phyloP scores from a whole-genome alignment of 2,888 invertebrate genomes.

The Agriopis marginaria region DNA sequence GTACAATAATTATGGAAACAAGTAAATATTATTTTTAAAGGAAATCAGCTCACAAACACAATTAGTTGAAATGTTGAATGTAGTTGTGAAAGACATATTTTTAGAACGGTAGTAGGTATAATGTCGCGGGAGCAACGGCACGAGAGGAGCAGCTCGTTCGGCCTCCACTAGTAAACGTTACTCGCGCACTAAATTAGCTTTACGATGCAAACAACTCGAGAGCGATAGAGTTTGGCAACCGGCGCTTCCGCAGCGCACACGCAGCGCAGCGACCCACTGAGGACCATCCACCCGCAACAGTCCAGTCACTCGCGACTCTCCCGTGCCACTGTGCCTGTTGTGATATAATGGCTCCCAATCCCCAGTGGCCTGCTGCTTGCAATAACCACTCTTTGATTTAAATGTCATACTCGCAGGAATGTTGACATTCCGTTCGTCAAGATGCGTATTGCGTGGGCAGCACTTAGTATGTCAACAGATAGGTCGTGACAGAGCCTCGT shows the following conservation, averaged over 20 bases:
- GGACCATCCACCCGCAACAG: too few relatives aligned
- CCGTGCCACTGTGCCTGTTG: neutral
- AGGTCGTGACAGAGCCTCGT: constrained; percentile 3
- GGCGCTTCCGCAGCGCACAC: constrained; percentile 16
- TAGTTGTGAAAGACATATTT: constrained; percentile 14
- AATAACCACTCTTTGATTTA: neutral
- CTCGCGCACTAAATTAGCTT: constrained; percentile 28
- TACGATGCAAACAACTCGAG: constrained; percentile 44
- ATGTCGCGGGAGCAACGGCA: constrained; percentile 2
- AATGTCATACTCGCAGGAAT: neutral
- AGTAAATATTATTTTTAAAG: neutral
- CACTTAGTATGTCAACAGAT: constrained; percentile 8
- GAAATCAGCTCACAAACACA: constrained; percentile 3
- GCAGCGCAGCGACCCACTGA: too few relatives aligned
- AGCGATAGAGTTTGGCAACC: constrained; percentile 19
- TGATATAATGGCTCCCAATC: neutral
- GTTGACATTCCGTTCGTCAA: neutral
- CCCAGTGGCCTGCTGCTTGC: neutral
- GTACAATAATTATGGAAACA: too few relatives aligned
- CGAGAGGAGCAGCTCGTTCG: constrained; percentile 7
- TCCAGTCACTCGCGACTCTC: neutral
- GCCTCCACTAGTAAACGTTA: constrained; percentile 5
- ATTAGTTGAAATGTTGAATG: constrained; percentile 6
- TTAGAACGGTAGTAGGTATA: constrained; percentile 9
- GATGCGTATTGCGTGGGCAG: neutral